A percentile compares a stretch with the other conserved stretches of the same genome.
These are phyloP conservation scores for Philaethria dido DNA, from an alignment of 2,888 invertebrate genomes.

Conservation along the genomic window DNA sequence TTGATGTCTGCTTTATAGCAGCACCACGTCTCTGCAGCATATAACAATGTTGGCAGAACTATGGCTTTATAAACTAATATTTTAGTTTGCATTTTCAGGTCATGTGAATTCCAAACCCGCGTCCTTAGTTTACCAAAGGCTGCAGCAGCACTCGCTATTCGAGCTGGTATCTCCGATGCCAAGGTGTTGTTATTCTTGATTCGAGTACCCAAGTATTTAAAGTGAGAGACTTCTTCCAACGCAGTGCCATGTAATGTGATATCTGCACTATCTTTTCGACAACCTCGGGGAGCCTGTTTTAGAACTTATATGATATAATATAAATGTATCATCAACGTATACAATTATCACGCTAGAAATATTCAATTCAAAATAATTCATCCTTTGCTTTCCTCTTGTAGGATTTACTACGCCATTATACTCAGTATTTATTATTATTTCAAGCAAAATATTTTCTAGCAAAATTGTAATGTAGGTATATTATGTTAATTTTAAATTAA, in stretches of 20 bases:
- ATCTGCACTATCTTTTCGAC: no score
- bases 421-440: no score
- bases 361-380: no score
- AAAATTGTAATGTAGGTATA: no score
- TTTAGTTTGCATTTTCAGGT: neutral
- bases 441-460: no score
- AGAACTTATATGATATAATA: no score
- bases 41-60: neutral
- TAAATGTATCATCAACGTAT: no score
- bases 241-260: neutral
- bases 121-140: neutral
- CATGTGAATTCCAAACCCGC: neutral
- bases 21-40: neutral
- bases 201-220: neutral
- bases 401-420: no score
- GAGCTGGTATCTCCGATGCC: neutral
- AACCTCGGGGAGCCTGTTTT: no score
- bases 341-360: no score
- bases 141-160: neutral
- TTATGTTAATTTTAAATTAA: no score
- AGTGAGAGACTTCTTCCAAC: neutral
- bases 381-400: no score
- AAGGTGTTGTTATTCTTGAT: neutral
- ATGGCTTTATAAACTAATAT: neutral
- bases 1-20: neutral